Evolutionary conservation across 2,797 vertebrate genomes (phyloP).

Genomic region (Alosa sapidissima): DNA sequence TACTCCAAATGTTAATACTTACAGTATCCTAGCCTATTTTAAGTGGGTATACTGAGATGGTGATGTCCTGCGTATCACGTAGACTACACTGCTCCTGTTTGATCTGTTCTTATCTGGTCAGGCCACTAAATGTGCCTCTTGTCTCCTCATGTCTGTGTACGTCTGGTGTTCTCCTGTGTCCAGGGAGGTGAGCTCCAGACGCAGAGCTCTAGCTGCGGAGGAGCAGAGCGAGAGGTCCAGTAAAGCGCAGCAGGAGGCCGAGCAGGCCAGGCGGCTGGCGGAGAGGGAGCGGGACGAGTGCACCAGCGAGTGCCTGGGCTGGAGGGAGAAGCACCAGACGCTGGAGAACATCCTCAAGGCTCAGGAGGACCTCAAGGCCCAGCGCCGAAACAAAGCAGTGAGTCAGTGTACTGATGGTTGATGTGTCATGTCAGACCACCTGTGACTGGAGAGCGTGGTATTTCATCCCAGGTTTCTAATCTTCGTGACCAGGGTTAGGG

Average conservation of each 20-base stretch:
- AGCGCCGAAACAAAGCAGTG: constrained; percentile 72
- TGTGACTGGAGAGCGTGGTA: no score
- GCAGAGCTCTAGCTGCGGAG: constrained; percentile 59
- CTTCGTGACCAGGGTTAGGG: no score
- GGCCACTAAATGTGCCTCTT: background rate
- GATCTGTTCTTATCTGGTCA: background rate
- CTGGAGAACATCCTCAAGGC: constrained; percentile 56
- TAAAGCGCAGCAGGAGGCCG: constrained; percentile 64
- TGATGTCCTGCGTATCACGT: no score
- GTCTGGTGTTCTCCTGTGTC: background rate
- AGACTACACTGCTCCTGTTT: background rate
- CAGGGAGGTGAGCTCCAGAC: constrained; percentile 66
- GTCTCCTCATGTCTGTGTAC: background rate
- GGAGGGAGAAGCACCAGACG: constrained; percentile 68
- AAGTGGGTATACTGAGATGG: no score
- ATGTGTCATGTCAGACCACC: no score
- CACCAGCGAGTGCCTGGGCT: constrained; percentile 65
- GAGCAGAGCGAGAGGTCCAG: constrained; percentile 60
- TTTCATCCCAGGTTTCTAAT: no score
- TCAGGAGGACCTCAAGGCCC: constrained; percentile 69
- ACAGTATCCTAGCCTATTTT: no score
- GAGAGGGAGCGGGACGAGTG: constrained; percentile 67
- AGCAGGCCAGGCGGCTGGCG: constrained; percentile 61
- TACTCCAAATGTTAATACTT: no score
- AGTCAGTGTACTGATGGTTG: constrained; percentile 33